A percentile compares a stretch with the other conserved stretches of the same genome.
phyloP scores from a whole-genome alignment of 1,140 invertebrate species.

The Apis dorsata region DNA sequence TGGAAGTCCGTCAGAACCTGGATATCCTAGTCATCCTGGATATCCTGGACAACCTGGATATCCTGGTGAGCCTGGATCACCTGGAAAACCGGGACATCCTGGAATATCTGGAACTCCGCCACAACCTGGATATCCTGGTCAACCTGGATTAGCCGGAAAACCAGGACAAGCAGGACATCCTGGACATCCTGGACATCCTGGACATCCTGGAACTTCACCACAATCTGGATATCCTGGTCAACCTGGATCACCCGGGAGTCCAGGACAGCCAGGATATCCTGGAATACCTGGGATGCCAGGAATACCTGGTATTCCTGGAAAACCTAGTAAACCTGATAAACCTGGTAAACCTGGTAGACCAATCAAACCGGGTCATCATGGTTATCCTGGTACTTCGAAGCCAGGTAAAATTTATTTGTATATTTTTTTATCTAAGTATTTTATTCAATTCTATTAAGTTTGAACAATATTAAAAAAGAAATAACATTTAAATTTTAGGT shows the following conservation, averaged over 20 bases:
- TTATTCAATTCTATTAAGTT: not conserved
- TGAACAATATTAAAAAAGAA: no score
- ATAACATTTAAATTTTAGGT: slow-evolving; percentile 34
- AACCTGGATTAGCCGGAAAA: slow-evolving; percentile 53
- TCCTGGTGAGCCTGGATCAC: not conserved
- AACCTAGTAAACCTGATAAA: not conserved
- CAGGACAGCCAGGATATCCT: slow-evolving; percentile 61
- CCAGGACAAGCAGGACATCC: no score
- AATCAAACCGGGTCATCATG: not conserved
- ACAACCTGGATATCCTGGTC: slow-evolving; percentile 64
- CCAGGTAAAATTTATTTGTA: not conserved
- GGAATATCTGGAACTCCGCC: not conserved
- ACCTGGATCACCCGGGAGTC: slow-evolving; percentile 28
- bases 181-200: no score
- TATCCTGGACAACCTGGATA: slow-evolving; percentile 61
- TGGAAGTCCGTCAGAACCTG: slow-evolving; percentile 70
- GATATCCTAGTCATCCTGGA: slow-evolving; percentile 67
- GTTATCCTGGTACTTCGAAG: not conserved
- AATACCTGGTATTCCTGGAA: not conserved
- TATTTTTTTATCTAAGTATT: not conserved
- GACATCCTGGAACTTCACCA: no score
- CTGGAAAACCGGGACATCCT: slow-evolving; percentile 69
- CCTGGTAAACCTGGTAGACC: not conserved
- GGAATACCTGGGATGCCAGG: slow-evolving; percentile 13
- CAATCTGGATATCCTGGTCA: slow-evolving; percentile 47